Conservation (phyloP, 2,888 invertebrate species). For the Bugulina stolonifera region DNA sequence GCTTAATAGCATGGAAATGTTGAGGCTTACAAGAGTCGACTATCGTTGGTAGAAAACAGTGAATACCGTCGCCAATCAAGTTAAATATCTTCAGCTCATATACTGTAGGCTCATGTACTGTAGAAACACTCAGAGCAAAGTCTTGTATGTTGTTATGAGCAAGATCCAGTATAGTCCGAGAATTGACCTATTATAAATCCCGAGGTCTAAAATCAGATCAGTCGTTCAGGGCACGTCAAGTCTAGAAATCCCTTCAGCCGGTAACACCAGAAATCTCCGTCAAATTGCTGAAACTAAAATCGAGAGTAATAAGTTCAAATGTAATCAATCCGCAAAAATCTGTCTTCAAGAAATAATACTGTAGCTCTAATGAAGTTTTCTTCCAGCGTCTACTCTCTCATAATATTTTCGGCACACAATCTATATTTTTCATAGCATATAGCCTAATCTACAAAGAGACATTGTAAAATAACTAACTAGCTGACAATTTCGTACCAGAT, state of each 20-base stretch:
- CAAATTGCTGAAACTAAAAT: conserved; percentile 25
- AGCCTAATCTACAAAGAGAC: too few species aligned
- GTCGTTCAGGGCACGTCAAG: neutral
- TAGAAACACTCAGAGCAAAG: conserved; percentile 1
- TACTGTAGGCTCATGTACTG: too few species aligned
- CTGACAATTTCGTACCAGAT: too few species aligned
- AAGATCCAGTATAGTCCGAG: conserved; percentile 24
- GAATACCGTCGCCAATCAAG: conserved; percentile 26
- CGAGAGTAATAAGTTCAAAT: conserved; percentile 12
- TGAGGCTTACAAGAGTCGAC: conserved; percentile 1
- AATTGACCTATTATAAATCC: neutral
- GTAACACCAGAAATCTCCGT: neutral
- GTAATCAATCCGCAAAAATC: neutral
- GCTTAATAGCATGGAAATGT: conserved; percentile 25
- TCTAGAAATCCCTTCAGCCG: neutral
- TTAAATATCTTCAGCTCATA: conserved; percentile 20
- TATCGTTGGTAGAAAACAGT: neutral
- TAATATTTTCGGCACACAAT: neutral
- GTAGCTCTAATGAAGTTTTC: conserved; percentile 21
- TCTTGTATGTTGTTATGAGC: conserved; percentile 26
- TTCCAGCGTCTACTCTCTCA: conserved; percentile 27
- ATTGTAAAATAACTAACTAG: too few species aligned
- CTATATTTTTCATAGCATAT: conserved; percentile 7
- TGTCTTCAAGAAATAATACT: neutral
- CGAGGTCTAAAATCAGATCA: neutral